Conservation (phyloP, 2,113 vertebrate genomes). For the Paedocypris sp. region DNA sequence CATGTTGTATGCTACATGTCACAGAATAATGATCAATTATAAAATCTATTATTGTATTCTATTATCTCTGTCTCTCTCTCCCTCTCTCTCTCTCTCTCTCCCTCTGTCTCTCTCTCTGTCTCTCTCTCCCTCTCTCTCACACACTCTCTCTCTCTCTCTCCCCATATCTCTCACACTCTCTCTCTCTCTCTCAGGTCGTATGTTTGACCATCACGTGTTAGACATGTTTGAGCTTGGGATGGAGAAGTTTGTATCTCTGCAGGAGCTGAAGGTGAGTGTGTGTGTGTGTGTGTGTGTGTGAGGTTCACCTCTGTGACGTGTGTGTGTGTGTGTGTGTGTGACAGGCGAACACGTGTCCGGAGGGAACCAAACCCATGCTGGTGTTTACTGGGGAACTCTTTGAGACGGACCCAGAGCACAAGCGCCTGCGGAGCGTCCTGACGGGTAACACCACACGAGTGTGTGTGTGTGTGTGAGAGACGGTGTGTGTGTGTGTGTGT, state of each 20-base stretch:
- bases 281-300: neutral
- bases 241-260: slow-evolving; percentile 78
- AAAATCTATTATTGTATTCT: too few relatives aligned
- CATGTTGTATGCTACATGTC: too few relatives aligned
- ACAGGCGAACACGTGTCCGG: slow-evolving; percentile 79
- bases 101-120: too few relatives aligned
- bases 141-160: too few relatives aligned
- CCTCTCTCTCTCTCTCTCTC: too few relatives aligned
- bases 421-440: slow-evolving; percentile 77
- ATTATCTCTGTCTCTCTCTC: too few relatives aligned
- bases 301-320: too few relatives aligned
- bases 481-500: too few relatives aligned
- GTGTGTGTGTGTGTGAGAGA: neutral
- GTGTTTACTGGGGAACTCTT: slow-evolving; percentile 89
- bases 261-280: slow-evolving; percentile 75
- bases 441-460: slow-evolving; percentile 60
- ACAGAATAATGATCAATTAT: too few relatives aligned
- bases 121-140: too few relatives aligned
- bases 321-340: slow-evolving; percentile 12
- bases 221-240: slow-evolving; percentile 94
- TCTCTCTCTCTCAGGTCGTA: slow-evolving; percentile 69
- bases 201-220: slow-evolving; percentile 91
- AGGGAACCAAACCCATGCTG: slow-evolving; percentile 89
- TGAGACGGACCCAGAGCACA: slow-evolving; percentile 70
- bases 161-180: too few relatives aligned